phyloP scores from a whole-genome alignment of 2,113 vertebrate genomes.

The Solea senegalensis region DNA sequence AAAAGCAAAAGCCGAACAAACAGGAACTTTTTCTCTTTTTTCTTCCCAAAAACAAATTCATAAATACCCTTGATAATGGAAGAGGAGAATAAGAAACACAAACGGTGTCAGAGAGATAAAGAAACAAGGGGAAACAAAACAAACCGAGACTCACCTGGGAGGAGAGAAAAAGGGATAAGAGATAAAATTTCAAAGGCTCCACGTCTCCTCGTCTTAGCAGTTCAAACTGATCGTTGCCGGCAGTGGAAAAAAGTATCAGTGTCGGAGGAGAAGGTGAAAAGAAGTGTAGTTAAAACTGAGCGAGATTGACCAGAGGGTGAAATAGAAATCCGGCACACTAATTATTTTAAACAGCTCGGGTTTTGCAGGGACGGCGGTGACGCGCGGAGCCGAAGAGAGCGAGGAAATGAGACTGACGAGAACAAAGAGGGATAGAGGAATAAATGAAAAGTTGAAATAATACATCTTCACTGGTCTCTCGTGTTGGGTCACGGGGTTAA shows the following conservation, averaged over 20 bases:
- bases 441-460: constrained; percentile 25
- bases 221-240: constrained; percentile 14
- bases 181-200: constrained; percentile 16
- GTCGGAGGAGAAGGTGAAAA: constrained; percentile 7
- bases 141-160: constrained; percentile 23
- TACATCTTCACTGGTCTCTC: constrained; percentile 8
- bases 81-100: constrained; percentile 2
- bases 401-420: neutral
- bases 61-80: constrained; percentile 11
- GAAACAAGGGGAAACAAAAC: constrained; percentile 14
- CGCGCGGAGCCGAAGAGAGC: neutral
- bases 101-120: constrained; percentile 21
- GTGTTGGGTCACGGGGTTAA: constrained; percentile 10
- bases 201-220: constrained; percentile 10
- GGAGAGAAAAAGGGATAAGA: constrained; percentile 12
- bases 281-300: constrained; percentile 23
- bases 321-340: constrained; percentile 15
- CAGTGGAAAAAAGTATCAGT: constrained; percentile 12
- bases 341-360: constrained; percentile 12
- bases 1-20: constrained; percentile 11
- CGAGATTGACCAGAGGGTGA: constrained; percentile 15
- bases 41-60: neutral
- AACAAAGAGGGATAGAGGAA: constrained; percentile 8
- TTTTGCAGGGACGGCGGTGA: constrained; percentile 14
- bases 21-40: constrained; percentile 1